Evolutionary conservation across 2,888 invertebrate genomes (phyloP).

Genomic region (Diplolepis rosae): DNA sequence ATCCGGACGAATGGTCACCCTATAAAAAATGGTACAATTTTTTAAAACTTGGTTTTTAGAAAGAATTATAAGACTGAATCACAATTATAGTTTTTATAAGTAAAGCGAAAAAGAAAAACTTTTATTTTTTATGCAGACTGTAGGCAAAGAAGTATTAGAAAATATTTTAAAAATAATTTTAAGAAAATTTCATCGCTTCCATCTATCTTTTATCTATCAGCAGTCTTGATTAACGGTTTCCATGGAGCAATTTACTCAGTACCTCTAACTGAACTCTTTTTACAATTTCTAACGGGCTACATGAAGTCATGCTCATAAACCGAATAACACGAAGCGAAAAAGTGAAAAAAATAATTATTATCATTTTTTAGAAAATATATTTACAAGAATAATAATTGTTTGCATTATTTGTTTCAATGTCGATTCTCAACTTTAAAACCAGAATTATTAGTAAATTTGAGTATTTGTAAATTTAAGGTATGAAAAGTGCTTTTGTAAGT

Average conservation of each 20-base stretch:
- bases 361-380: neutral
- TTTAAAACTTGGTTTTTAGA: no score
- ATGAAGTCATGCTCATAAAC: constrained; percentile 25
- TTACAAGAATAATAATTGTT: neutral
- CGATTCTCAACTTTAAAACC: neutral
- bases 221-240: constrained; percentile 15
- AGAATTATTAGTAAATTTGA: neutral
- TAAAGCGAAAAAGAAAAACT: no score
- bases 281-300: constrained; percentile 21
- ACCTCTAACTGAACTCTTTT: constrained; percentile 22
- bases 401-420: neutral
- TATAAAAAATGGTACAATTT: no score
- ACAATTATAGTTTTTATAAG: no score
- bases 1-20: no score
- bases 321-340: constrained; percentile 18
- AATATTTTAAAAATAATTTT: neutral
- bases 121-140: no score
- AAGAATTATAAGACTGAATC: no score
- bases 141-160: neutral
- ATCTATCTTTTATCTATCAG: neutral
- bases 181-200: neutral
- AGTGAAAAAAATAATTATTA: neutral
- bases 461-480: neutral
- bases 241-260: neutral
- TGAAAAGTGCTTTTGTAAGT: neutral